Base-by-base conservation (phyloP, 2,888 invertebrate genomes). In the Drosophila mimica region DNA sequence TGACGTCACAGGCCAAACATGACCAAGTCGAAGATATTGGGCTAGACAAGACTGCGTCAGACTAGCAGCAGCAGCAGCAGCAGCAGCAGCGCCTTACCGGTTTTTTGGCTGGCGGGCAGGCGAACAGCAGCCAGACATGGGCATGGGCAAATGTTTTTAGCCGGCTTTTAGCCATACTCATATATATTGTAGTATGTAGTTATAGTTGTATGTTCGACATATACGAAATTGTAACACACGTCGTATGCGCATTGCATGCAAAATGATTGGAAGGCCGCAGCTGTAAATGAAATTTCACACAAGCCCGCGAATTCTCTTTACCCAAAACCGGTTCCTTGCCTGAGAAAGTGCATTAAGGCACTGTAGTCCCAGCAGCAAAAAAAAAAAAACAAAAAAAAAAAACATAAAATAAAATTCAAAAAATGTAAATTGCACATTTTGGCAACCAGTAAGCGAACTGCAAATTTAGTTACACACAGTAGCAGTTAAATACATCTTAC, bases 201-300 rank as follows among this genome's bases (percentile, higher is more conserved):
- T 25, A 25, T 25, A 25, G 25, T 51, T 61, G 62, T 53, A 38
- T 76, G 65, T 54, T 52, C 72, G 72, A 60, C 59, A 67, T 51
- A 49, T 66, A 59, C 52, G 65, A 82, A 80, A 81, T 59, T 81
- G 84, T 75, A 76, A 76, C 80, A 85, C 80, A 59, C 75, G 75
- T 82, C 85, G 89, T 89, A 85, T 85, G 85, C 85, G 89, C 90
- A 89, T 87, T 76, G 84, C 86, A 86, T 88, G 86, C 83, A 73
- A 81, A 76, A 61, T 56, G 57, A 74, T 61, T 83, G 84, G 79
- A 89, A 83, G 87, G 84, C 83, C 86, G 80, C 31, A 66, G 79
- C 52, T 36, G 46, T 69, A 79, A 78, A 79, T 84, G 71, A 82
- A 83, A 83, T 88, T 83, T 88, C 86, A 67, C 84, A 69, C 70